These are phyloP conservation scores for Hippocampus guttulatus DNA, from an alignment of 2,113 vertebrate genomes.

Conservation along the genomic window DNA sequence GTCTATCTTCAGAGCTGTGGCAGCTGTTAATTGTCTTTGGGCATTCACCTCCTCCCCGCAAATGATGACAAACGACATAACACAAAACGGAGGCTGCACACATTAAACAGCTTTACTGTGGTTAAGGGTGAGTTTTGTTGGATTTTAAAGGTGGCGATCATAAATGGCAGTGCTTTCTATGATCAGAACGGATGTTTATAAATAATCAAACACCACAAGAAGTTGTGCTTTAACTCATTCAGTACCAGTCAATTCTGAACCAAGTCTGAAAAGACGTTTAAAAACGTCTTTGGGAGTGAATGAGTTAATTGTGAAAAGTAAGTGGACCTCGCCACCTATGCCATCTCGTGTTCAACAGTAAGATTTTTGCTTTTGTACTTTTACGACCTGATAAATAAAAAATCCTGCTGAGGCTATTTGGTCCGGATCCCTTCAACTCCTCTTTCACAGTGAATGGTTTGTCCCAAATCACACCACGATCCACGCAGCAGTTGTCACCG, in stretches of 20 bases:
- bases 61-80: neutral
- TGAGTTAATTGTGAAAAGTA: slow-evolving; percentile 10
- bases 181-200: slow-evolving; percentile 19
- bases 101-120: slow-evolving; percentile 31
- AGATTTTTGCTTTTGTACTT: slow-evolving; percentile 7
- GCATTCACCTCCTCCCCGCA: neutral
- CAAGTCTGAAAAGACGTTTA: too few relatives aligned
- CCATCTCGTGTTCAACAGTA: slow-evolving; percentile 46
- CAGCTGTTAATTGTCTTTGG: neutral
- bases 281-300: too few relatives aligned
- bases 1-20: neutral
- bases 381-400: slow-evolving; percentile 11
- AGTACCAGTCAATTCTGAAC: too few relatives aligned
- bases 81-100: slow-evolving; percentile 3
- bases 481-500: neutral
- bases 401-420: neutral
- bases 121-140: slow-evolving; percentile 8
- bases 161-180: slow-evolving; percentile 21
- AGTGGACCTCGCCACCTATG: slow-evolving; percentile 3
- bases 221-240: neutral
- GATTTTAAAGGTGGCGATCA: slow-evolving; percentile 10
- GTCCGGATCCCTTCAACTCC: neutral
- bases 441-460: slow-evolving; percentile 2
- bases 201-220: slow-evolving; percentile 35
- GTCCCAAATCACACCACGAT: neutral